Conservation (phyloP, 2,888 invertebrate genomes). For the Autographa pulchrina region DNA sequence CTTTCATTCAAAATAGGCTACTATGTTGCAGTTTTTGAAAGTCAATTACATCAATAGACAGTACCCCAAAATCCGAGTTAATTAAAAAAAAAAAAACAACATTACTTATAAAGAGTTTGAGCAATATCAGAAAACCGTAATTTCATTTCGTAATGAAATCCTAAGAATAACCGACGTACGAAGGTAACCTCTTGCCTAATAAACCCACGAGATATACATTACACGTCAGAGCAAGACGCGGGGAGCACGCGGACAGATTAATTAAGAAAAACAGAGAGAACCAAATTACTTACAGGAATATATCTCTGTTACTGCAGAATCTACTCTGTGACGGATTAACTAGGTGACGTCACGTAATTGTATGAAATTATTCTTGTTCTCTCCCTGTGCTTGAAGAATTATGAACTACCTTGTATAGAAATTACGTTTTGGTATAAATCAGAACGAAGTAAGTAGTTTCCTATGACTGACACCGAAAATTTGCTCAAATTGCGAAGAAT, state of each 20-base stretch:
- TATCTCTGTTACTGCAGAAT: constrained; percentile 31
- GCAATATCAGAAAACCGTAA: neutral
- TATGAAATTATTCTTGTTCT: constrained; percentile 19
- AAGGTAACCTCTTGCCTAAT: neutral
- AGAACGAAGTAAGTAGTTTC: no score
- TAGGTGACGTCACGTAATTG: constrained; percentile 47
- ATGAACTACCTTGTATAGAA: no score
- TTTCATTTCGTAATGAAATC: neutral
- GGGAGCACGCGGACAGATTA: constrained; percentile 48
- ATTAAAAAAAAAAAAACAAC: no score
- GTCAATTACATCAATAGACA: no score
- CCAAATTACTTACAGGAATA: constrained; percentile 54
- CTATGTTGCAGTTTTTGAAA: no score
- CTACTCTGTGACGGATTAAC: constrained; percentile 47
- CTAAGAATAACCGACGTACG: neutral
- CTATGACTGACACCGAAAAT: no score
- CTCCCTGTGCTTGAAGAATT: no score
- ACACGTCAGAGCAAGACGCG: constrained; percentile 16
- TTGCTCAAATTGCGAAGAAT: no score
- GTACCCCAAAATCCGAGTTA: no score
- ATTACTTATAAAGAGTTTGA: no score
- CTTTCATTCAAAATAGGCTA: no score
- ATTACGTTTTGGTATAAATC: no score
- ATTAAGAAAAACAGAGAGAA: constrained; percentile 56
- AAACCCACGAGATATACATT: constrained; percentile 23